Percentiles rank a stretch among this genome's conserved stretches.
These are phyloP conservation scores for Ciconia nigra DNA, from an alignment of 2,797 vertebrate genomes.

Conservation along the genomic window DNA sequence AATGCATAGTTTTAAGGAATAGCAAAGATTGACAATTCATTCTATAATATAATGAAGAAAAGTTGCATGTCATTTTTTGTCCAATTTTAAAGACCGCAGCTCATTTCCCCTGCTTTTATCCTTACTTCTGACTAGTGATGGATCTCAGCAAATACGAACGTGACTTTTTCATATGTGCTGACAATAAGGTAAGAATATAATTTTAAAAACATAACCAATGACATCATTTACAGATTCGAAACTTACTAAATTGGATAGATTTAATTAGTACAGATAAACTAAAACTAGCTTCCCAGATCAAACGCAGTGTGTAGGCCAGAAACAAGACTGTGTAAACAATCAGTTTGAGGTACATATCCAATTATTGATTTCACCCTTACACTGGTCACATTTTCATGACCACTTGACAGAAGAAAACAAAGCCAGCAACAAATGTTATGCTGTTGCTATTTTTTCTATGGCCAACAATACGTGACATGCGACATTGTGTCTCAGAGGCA, in stretches of 20 bases:
- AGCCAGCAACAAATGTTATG: background rate
- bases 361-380: background rate
- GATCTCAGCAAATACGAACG: background rate
- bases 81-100: background rate
- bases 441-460: background rate
- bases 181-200: background rate
- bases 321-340: background rate
- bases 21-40: background rate
- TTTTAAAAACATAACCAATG: background rate
- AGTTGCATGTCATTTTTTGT: background rate
- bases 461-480: background rate
- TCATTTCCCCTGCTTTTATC: background rate
- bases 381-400: background rate
- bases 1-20: background rate
- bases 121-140: background rate
- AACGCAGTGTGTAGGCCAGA: background rate
- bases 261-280: background rate
- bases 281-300: background rate
- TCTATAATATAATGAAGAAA: background rate
- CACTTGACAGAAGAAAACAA: background rate
- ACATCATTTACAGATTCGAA: background rate
- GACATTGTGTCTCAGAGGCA: background rate
- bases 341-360: background rate
- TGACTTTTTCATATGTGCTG: background rate
- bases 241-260: background rate